Percentiles rank a stretch among this genome's conserved stretches.
phyloP scores from a whole-genome alignment of 2,113 vertebrate genomes.

The Paramisgurnus dabryanus region DNA sequence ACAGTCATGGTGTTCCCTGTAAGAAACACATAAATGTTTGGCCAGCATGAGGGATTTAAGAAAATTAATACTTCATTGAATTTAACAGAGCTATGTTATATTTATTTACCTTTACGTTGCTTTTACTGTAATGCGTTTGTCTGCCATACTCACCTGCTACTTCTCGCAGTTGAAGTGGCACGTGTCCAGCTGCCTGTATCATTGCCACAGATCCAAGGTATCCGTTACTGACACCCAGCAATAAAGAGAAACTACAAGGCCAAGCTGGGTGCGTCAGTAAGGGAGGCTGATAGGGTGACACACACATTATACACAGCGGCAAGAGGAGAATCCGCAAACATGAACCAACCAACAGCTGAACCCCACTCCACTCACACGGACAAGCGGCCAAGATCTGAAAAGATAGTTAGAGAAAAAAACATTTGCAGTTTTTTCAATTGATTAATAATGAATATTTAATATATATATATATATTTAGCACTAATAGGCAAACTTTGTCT shows the following conservation, averaged over 20 bases:
- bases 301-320: slow-evolving; percentile 93
- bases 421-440: too few species aligned
- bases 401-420: neutral
- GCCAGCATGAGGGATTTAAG: too few species aligned
- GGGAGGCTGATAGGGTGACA: slow-evolving; percentile 83
- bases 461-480: too few species aligned
- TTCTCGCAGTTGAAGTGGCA: slow-evolving; percentile 89
- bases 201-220: slow-evolving; percentile 96
- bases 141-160: slow-evolving; percentile 80
- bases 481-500: too few species aligned
- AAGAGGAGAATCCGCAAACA: slow-evolving; percentile 90
- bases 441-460: too few species aligned
- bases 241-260: slow-evolving; percentile 93
- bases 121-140: neutral
- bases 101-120: too few species aligned
- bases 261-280: slow-evolving; percentile 89
- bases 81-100: too few species aligned
- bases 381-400: slow-evolving; percentile 92
- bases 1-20: slow-evolving; percentile 97
- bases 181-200: slow-evolving; percentile 91
- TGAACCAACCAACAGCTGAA: slow-evolving; percentile 87
- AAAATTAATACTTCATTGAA: too few species aligned
- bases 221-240: slow-evolving; percentile 95
- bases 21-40: neutral
- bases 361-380: slow-evolving; percentile 89